Evolutionary conservation across 2,113 vertebrate genomes (phyloP).

Genomic region (Tenebrosternarchus preto): DNA sequence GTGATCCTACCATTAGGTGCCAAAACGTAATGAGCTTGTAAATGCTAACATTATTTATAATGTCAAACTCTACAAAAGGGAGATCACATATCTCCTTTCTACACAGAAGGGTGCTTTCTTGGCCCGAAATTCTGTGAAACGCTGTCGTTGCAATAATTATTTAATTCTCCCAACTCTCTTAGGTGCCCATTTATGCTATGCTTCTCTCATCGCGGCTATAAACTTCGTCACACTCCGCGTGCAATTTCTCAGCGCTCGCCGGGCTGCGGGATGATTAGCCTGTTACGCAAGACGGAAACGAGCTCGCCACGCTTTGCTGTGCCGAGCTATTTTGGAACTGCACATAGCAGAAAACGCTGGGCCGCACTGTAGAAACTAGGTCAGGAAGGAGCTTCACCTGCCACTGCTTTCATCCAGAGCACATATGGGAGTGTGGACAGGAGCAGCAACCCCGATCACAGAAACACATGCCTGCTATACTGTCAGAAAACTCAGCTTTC

Average conservation of each 20-base stretch:
- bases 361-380: conserved; percentile 74
- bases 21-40: conserved; percentile 35
- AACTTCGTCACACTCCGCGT: conserved; percentile 50
- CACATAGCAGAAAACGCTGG: conserved; percentile 70
- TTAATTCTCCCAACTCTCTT: conserved; percentile 31
- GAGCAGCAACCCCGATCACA: neutral
- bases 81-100: neutral
- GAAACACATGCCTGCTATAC: neutral
- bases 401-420: conserved; percentile 48
- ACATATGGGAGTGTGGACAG: neutral
- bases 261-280: conserved; percentile 58
- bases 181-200: conserved; percentile 47
- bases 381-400: conserved; percentile 70
- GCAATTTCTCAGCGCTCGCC: conserved; percentile 26
- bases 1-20: conserved; percentile 19
- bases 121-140: conserved; percentile 17
- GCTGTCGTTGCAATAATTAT: conserved; percentile 33
- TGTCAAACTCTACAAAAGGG: conserved; percentile 43
- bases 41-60: conserved; percentile 30
- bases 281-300: conserved; percentile 78
- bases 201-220: conserved; percentile 59
- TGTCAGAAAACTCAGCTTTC: neutral
- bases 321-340: conserved; percentile 74
- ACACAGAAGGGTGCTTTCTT: conserved; percentile 23
- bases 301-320: conserved; percentile 72